Evolutionary conservation across 2,113 vertebrate genomes (phyloP), one percentile per base, ranked within the genome.

Genomic region (Hylia prasina): DNA sequence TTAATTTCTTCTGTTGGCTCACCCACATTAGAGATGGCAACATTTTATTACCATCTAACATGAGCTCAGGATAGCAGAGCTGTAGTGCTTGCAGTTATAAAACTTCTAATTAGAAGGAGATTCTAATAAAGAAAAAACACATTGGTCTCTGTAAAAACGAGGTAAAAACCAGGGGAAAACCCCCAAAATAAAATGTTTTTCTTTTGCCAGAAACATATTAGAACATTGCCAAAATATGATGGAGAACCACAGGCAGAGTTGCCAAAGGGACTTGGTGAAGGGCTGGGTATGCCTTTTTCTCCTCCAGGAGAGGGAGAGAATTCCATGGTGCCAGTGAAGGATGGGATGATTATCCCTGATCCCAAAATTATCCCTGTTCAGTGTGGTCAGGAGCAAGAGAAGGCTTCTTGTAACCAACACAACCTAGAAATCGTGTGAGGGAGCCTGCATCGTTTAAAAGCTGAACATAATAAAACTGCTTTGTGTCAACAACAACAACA

Each of bases 121-220:
- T 33, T 48, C 13, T 30, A 22, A 53, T 44, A 64, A 64, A 82
- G 45, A 69, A 21, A 71, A 78, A 78, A 20, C 10, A 63, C 13
- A 58, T 6, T 33, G 31, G 11, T 88, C 61, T 88, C 82, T 76
- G 16, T 51, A 77, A 80, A 91, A 79, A 56, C 16, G 8, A 8
- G 14, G 10, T 18, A 42, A 33, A 42, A 22, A 24, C 1, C 0
- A 9, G 4, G 4, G 0, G 2, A 9, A 23, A 13, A 15, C 20
- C 0, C 0, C 11, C 45, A 27, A 70, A 12, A 70, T 33, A 79
- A 42, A 13, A 35, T 4, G 2, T 22, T 51, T 89, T 82, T 51
- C 22, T 72, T 85, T 83, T 61, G 30, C 22, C 51, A 83, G 21
- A 88, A 92, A 89, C 63, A 12, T 4, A 68, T 70, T 19, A 75